Base-by-base conservation (phyloP, 2,888 invertebrate genomes). In the Athrips mouffetella region DNA sequence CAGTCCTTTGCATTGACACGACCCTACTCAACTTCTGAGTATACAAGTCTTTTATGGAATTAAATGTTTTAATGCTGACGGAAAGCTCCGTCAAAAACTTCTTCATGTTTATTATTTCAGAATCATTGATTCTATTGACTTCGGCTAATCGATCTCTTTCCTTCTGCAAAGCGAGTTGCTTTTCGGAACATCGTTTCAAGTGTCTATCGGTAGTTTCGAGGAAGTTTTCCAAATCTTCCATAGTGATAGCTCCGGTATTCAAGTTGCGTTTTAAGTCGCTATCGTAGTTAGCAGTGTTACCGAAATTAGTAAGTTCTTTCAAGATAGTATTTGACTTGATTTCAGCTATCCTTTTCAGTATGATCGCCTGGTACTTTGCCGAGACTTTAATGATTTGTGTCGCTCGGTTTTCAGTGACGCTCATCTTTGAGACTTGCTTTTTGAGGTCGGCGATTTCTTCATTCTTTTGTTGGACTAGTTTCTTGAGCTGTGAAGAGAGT, bases 221-320 rank as follows among this genome's bases (percentile, higher is more conserved):
- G 66, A 87, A 88, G 59, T 80, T 82, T 56, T 88, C 88, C 11
- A 88, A 60, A 46, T 87, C 86, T 51, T 87, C 85, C 80, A 86
- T 84, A 0, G 86, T 86, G 4, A 88, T 69, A 0, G 78, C 65
- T 4, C 84, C 87, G 0, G 79, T 73, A 48, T 60, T 76, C 8
- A 85, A 53, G 33, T 76, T 74, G 3, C 82, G 73, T 46, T 77
- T 66, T 6, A 84, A 51, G 3, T 86, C 86, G 39, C 60, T 70
- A 18, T 85, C 86, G 40, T 67, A 63, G 48, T 67, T 74, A 1
- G 72, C 62, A 0, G 73, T 55, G 53, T 84, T 86, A 0, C 84
- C 80, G 39, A 80, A 81, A 49, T 88, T 88, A 0, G 83, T 85
- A 33, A 88, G 57, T 53, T 88, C 88, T 52, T 85, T 86, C 16